Conservation (phyloP, 1,140 invertebrate species). For the Aphidius gifuensis region DNA sequence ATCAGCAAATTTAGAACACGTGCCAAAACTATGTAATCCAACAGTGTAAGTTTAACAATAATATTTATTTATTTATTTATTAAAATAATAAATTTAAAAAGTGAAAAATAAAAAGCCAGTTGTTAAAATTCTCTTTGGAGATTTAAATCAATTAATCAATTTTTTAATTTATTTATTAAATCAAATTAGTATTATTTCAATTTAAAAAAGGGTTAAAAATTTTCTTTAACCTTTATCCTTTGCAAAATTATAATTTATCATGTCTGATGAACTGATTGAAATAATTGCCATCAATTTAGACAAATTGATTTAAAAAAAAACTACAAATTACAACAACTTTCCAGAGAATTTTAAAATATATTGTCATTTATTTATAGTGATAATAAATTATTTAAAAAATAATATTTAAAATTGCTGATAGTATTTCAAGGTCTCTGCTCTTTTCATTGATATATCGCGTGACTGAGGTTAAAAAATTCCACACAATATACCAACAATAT, state of each 20-base stretch:
- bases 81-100: slow-evolving; percentile 3
- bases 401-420: background rate
- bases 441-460: slow-evolving; percentile 24
- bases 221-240: too few species aligned
- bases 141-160: background rate
- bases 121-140: too few species aligned
- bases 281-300: too few species aligned
- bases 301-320: too few species aligned
- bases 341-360: too few species aligned
- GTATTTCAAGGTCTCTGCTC: slow-evolving; percentile 5
- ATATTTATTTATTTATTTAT: background rate
- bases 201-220: too few species aligned
- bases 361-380: too few species aligned
- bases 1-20: slow-evolving; percentile 40
- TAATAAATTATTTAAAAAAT: too few species aligned
- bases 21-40: slow-evolving; percentile 47
- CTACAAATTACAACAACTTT: too few species aligned
- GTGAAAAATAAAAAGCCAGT: background rate
- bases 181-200: too few species aligned
- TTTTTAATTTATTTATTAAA: background rate
- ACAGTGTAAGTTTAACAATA: slow-evolving; percentile 39
- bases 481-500: background rate
- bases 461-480: slow-evolving; percentile 7
- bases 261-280: too few species aligned
- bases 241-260: too few species aligned